A percentile compares a stretch with the other conserved stretches of the same genome.
Evolutionary conservation across 2,113 vertebrate species (phyloP).

Genomic region (Sceloporus undulatus): DNA sequence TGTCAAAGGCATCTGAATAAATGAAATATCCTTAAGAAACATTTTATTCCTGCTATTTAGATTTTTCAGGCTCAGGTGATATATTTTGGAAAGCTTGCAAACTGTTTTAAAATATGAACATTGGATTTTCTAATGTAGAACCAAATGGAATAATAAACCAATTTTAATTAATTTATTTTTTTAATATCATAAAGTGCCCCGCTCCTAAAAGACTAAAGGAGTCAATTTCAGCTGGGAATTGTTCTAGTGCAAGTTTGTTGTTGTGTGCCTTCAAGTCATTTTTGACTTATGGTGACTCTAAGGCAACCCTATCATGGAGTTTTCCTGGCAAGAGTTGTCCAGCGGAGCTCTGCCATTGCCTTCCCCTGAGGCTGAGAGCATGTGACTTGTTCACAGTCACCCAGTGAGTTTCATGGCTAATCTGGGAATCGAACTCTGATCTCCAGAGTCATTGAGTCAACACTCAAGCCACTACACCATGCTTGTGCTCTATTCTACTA

Average conservation of each 20-base stretch:
- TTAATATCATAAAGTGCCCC: not conserved
- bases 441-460: too few species aligned
- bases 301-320: too few species aligned
- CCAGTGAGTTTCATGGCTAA: too few species aligned
- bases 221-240: slow-evolving; percentile 1
- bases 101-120: slow-evolving; percentile 1
- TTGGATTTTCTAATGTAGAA: not conserved
- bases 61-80: not conserved
- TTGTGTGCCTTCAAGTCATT: too few species aligned
- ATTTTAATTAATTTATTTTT: not conserved
- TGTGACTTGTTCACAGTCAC: too few species aligned
- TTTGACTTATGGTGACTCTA: too few species aligned
- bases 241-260: not conserved
- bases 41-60: slow-evolving; percentile 41
- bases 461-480: too few species aligned
- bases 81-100: slow-evolving; percentile 33
- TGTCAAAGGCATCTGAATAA: slow-evolving; percentile 92
- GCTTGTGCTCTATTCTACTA: too few species aligned
- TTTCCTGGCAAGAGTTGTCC: too few species aligned
- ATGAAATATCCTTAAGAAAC: slow-evolving; percentile 40
- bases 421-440: too few species aligned
- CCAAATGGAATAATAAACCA: not conserved
- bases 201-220: not conserved
- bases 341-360: too few species aligned
- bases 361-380: too few species aligned